Percentiles rank a stretch among this genome's conserved stretches.
phyloP scores from a whole-genome alignment of 1,140 invertebrate species.

The Ctenoplectra terminalis region DNA sequence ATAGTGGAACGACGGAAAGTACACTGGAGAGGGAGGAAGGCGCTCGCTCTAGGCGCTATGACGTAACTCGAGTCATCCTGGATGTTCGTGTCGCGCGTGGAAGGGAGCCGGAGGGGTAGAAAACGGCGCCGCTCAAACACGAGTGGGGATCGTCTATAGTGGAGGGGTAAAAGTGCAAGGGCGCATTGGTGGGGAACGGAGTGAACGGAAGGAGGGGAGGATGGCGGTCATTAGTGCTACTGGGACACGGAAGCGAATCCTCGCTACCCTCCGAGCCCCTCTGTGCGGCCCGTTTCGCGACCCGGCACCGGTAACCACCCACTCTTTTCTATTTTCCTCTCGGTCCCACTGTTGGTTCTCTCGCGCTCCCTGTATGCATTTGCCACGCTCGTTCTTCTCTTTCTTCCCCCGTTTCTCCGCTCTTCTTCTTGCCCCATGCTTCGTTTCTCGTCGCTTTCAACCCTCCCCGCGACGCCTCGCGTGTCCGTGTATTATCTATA shows the following conservation, averaged over 20 bases:
- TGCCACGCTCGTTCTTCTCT: background rate
- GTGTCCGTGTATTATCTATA: conserved; percentile 39
- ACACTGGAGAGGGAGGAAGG: background rate
- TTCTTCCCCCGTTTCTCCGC: background rate
- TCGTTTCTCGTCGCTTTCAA: too few species aligned
- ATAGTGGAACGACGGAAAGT: background rate
- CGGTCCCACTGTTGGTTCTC: conserved; percentile 1
- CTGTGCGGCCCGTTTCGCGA: conserved; percentile 41
- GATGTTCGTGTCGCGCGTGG: conserved; percentile 15
- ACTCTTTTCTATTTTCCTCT: conserved; percentile 54
- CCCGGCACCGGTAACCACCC: conserved; percentile 48
- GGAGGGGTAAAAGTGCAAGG: conserved; percentile 51
- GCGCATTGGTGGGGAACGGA: conserved; percentile 49
- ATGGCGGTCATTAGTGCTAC: conserved; percentile 75
- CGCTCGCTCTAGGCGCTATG: conserved; percentile 58
- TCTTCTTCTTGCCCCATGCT: background rate
- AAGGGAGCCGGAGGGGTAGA: conserved; percentile 27
- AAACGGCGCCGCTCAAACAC: too few species aligned
- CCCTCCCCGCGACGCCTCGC: conserved; percentile 18
- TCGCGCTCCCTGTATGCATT: background rate
- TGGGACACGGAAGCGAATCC: conserved; percentile 73
- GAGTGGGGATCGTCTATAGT: too few species aligned
- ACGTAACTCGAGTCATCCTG: conserved; percentile 69
- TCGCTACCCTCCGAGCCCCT: conserved; percentile 34
- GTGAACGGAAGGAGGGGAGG: conserved; percentile 44